A percentile compares a stretch with the other conserved stretches of the same genome.
Conservation (phyloP, 2,888 invertebrate genomes). For the Drosophila melanosoma region DNA sequence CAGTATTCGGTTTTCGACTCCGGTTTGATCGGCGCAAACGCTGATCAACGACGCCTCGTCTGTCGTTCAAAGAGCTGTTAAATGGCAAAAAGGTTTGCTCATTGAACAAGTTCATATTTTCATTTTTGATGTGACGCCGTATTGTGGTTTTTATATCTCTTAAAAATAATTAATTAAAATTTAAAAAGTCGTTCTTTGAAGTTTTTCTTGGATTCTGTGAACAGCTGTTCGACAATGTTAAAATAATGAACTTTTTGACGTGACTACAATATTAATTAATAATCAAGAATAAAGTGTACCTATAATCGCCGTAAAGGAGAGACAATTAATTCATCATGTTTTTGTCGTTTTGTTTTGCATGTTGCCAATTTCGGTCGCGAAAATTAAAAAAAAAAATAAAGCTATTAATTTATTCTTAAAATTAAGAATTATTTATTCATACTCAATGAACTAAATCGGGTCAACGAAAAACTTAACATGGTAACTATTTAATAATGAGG, state of each 20-base stretch:
- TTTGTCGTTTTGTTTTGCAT: not conserved
- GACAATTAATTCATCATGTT: not conserved
- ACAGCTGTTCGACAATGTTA: not conserved
- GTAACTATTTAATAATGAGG: no score
- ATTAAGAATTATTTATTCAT: no score
- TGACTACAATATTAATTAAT: not conserved
- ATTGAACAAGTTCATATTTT: slow-evolving; percentile 1
- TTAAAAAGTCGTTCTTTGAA: no score
- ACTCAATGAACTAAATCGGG: no score
- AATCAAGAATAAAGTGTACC: not conserved
- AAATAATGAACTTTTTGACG: not conserved
- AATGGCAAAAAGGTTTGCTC: not conserved
- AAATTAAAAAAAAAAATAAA: no score
- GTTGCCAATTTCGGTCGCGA: no score
- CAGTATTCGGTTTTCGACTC: not conserved
- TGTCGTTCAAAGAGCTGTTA: not conserved
- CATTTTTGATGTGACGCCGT: not conserved
- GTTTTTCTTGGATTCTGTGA: not conserved
- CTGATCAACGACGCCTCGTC: not conserved
- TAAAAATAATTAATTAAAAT: not conserved
- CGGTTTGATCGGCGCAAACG: not conserved
- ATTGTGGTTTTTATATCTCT: not conserved
- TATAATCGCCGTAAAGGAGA: not conserved
- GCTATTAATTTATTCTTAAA: no score
- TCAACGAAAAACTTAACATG: no score